A percentile compares a stretch with the other conserved stretches of the same genome.
Conservation (phyloP, 2,888 invertebrate genomes). For the Dione juno region DNA sequence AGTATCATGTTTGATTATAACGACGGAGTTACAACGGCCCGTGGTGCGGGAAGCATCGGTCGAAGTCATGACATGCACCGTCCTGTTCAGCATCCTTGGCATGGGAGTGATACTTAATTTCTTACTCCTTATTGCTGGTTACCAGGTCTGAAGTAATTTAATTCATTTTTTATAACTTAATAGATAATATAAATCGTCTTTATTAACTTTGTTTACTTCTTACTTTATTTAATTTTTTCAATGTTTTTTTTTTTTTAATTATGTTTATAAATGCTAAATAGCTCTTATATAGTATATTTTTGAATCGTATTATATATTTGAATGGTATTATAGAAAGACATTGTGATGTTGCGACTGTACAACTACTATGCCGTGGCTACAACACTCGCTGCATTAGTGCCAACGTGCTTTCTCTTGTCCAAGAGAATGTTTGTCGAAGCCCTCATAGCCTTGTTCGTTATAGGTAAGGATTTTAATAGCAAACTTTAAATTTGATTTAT, state of each 20-base stretch:
- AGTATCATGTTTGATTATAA: conserved; percentile 63
- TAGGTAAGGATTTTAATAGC: conserved; percentile 57
- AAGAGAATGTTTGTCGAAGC: conserved; percentile 62
- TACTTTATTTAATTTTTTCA: too few species aligned
- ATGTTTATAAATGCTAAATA: too few species aligned
- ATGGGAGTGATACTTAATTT: conserved; percentile 75
- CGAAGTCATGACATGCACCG: conserved; percentile 67
- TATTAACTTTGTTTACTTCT: too few species aligned
- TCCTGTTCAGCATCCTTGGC: conserved; percentile 73
- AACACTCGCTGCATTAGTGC: conserved; percentile 64
- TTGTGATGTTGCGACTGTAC: conserved; percentile 69
- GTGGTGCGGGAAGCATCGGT: conserved; percentile 58
- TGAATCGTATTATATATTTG: too few species aligned
- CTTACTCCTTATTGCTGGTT: conserved; percentile 68
- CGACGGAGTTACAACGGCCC: conserved; percentile 63
- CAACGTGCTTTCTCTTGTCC: conserved; percentile 63
- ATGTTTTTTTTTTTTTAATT: too few species aligned
- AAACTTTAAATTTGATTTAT: background rate
- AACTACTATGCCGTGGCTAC: conserved; percentile 69
- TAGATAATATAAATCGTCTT: too few species aligned
- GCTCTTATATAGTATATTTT: too few species aligned
- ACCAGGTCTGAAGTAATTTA: conserved; percentile 61
- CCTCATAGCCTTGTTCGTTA: conserved; percentile 60
- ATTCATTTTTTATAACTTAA: background rate
- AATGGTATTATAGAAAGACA: conserved; percentile 67